Evolutionary conservation across 2,888 invertebrate genomes (phyloP), one percentile per base, ranked within the genome.

Genomic region (Volucella zonaria): DNA sequence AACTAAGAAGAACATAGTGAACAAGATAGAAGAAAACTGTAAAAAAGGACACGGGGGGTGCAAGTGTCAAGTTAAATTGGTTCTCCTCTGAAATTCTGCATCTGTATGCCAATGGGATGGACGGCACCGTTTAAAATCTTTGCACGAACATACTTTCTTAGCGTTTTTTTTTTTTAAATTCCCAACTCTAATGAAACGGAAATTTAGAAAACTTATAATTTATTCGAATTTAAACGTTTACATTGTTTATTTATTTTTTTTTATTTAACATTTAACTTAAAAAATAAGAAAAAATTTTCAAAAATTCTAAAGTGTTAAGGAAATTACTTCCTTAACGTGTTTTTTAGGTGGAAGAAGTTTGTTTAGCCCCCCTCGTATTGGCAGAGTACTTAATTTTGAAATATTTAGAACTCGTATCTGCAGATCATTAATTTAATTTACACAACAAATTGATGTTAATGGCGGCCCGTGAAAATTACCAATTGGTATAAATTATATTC

Each of bases 11-110:
- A 31, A 31, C 31, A 6, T 31, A 31, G 31, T 31, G 31, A 31
- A 31, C 6, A 31, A 31, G 31, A 31, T 1, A 31, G 31, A 56
- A 47, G 40, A 64, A 31, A 66, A 82, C 49, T 71, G 64, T 59
- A 71, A 66, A n/a, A 66, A 51, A 82, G 77, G 77, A 82, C 71
- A 77, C 49, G 67, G 71, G 66, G 66, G 73, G 77, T 58, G 66
- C 77, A 82, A 77, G 82, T 82, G 77, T 82, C 71, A 77, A 77
- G 82, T 67, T 62, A 82, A 82, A 82, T 77, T 77, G 71, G 75
- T 59, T 70, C 56, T 74, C 18, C 43, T n/a, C 18, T 59, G 12
- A 18, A 59, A 47, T 76, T 43, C 31, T 67, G 51, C 45, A 61
- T 58, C 56, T 43, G 43, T 14, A 45, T 31, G 31, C 31, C 31